phyloP scores from a whole-genome alignment of 53 echinoderm and acorn worm genomes.

The Arbacia lixula region DNA sequence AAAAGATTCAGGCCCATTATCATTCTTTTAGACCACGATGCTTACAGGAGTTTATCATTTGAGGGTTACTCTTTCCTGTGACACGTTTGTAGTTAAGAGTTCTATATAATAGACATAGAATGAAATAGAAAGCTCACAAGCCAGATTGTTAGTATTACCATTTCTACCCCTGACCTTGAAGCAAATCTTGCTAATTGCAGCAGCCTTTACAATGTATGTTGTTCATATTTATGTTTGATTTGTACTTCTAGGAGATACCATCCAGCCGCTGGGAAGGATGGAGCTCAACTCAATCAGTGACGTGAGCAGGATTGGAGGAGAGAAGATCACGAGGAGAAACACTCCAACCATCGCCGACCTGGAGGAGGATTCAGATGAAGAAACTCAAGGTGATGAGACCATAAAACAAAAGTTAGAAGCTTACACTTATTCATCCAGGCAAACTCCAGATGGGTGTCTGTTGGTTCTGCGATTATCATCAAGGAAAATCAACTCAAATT shows the following conservation, averaged over 20 bases:
- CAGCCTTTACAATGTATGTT: no score
- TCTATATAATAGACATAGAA: no score
- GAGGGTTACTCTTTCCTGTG: no score
- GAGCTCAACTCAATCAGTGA: conserved; percentile 72
- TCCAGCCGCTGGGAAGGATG: conserved; percentile 76
- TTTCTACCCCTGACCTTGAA: no score
- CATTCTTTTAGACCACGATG: no score
- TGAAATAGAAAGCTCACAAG: no score
- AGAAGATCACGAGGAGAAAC: conserved; percentile 65
- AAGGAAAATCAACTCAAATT: not conserved
- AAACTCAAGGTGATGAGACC: not conserved
- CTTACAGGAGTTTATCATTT: no score
- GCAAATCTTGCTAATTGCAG: no score
- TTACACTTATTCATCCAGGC: conserved; percentile 15
- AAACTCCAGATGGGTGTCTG: conserved; percentile 3
- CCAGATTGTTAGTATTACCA: no score
- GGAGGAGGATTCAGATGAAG: conserved; percentile 72
- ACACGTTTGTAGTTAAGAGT: no score
- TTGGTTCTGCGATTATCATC: not conserved
- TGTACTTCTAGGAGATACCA: conserved; percentile 62
- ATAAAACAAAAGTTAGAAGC: not conserved
- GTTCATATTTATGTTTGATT: no score
- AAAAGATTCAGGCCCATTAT: no score
- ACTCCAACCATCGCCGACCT: conserved; percentile 74
- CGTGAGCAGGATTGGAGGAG: conserved; percentile 73